Percentiles rank a stretch among this genome's conserved stretches.
Evolutionary conservation across 1,140 invertebrate species (phyloP).

Genomic region (Neodiprion virginianus): DNA sequence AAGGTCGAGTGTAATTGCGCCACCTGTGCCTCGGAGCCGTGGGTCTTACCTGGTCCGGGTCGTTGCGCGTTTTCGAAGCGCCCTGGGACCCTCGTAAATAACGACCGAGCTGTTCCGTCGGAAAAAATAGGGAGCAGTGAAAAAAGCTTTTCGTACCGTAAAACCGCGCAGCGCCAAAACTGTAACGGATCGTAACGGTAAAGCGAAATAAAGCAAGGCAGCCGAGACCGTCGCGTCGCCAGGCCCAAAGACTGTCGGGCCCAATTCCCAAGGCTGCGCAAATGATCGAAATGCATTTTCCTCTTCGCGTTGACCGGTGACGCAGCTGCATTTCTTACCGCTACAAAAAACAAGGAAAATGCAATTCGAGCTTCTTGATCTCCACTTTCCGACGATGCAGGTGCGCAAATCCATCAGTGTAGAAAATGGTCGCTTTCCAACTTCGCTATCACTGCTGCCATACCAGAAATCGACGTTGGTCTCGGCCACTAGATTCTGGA

Average conservation of each 20-base stretch:
- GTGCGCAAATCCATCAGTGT: not conserved
- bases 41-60: slow-evolving; percentile 34
- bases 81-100: slow-evolving; percentile 55
- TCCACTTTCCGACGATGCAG: too few species aligned
- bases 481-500: too few species aligned
- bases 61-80: slow-evolving; percentile 37
- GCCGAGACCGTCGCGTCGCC: slow-evolving; percentile 16
- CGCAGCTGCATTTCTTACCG: too few species aligned
- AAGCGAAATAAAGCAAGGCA: slow-evolving; percentile 8
- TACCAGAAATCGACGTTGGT: too few species aligned
- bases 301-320: too few species aligned
- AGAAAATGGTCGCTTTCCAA: not conserved
- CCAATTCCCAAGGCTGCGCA: too few species aligned
- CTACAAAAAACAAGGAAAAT: too few species aligned
- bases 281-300: too few species aligned
- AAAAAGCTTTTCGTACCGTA: slow-evolving; percentile 27
- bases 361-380: too few species aligned
- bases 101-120: slow-evolving; percentile 35
- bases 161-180: slow-evolving; percentile 40
- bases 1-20: slow-evolving; percentile 55
- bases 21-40: slow-evolving; percentile 47
- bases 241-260: not conserved
- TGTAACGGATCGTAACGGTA: slow-evolving; percentile 43
- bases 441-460: too few species aligned
- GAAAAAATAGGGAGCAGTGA: slow-evolving; percentile 13